phyloP scores from a whole-genome alignment of 2,797 vertebrate species.

The Chaenodraco wilsoni region DNA sequence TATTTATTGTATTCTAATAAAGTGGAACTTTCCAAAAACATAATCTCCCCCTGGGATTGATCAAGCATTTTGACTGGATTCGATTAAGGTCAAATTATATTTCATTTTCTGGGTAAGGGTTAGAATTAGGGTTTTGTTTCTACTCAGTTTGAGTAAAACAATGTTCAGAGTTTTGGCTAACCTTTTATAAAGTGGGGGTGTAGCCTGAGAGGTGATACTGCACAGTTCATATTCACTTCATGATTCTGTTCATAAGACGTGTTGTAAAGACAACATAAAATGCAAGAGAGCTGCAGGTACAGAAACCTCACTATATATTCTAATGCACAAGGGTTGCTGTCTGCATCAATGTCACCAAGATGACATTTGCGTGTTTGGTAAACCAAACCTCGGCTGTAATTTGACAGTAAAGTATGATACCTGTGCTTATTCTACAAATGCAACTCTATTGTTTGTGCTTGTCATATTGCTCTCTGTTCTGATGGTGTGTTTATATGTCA shows the following conservation, averaged over 20 bases:
- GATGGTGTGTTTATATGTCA: conserved; percentile 36
- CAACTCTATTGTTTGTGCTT: conserved; percentile 31
- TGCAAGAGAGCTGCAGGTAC: background rate
- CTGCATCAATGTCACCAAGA: background rate
- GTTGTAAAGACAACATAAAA: background rate
- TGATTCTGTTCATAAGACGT: conserved; percentile 8
- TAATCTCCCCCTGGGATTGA: no score
- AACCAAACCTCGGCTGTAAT: conserved; percentile 40
- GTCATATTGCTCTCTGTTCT: conserved; percentile 40
- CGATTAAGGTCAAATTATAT: background rate
- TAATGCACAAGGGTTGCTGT: background rate
- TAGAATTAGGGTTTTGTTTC: background rate
- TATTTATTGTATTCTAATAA: no score
- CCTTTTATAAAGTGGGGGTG: background rate
- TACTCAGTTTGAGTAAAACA: background rate
- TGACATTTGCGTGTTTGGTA: conserved; percentile 26
- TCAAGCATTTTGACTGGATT: no score
- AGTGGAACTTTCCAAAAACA: no score
- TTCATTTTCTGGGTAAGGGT: background rate
- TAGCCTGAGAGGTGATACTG: conserved; percentile 6
- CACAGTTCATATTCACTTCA: conserved; percentile 4
- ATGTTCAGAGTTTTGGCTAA: background rate
- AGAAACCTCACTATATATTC: background rate
- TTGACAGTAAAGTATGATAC: conserved; percentile 40
- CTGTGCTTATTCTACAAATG: conserved; percentile 24